Base-by-base conservation (phyloP, 2,113 vertebrate species). In the Shinisaurus crocodilurus region DNA sequence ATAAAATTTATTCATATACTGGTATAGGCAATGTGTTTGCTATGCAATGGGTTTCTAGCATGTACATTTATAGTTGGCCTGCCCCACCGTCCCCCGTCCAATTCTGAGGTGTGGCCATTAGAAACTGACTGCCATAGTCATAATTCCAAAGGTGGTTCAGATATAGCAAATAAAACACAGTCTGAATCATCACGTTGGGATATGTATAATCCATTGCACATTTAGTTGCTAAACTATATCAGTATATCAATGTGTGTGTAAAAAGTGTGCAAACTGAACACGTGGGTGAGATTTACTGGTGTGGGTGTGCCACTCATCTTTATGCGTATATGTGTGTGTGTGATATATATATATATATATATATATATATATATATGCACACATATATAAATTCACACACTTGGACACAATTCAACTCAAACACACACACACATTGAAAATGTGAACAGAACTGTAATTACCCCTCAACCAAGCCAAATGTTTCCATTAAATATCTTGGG, bases 391-490 rank as follows among this genome's bases (percentile, higher is more conserved):
- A 74, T 12, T 48, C 25, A 84, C 37, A 67, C 37, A 76, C 32
- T 29, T 32, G 67, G 25, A 40, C 37, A 82, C 67, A 54, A 88
- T 57, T 70, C 67, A 54, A 20, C 9, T 50, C 32, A n/a, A n/a
- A 34, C 3, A 67, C 34, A 57, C 6, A 80, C 34, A 85, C n/a
- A 79, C 16, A 54, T 25, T 86, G 34, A 70, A 29, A 20, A 43
- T 69, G 6, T 60, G 43, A 85, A 82, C 25, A 45, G 89, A 70
- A 32, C 45, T 80, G 60, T 85, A 34, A 85, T 85, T 85, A 80
- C 82, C 60, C 83, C 79, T n/a, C 82, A 90, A 32, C 34, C 82
- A 80, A 85, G 82, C 74, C 27, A 40, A 79, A 67, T 18, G 45
- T 29, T 67, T 79, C 57, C 75, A n/a, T n/a, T 80, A 32, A 37